A percentile compares a stretch with the other conserved stretches of the same genome.
phyloP scores from a whole-genome alignment of 1,140 invertebrate genomes.

The Papilio dardanus region DNA sequence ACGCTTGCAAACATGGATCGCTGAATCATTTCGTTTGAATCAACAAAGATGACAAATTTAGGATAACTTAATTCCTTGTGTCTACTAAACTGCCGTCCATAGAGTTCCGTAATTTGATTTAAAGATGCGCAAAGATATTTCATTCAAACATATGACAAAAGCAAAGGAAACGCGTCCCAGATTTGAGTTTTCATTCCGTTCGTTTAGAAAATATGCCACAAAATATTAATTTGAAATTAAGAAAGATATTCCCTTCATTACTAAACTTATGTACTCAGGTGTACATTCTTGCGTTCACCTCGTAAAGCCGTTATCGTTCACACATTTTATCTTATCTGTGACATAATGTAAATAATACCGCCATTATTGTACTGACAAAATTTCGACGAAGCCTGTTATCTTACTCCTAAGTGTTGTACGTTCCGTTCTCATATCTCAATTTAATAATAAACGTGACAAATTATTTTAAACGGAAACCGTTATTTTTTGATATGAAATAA shows the following conservation, averaged over 20 bases:
- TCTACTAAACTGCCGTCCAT: neutral
- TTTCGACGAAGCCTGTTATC: constrained; percentile 8
- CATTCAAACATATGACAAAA: neutral
- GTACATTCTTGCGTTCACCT: constrained; percentile 19
- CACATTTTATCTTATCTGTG: constrained; percentile 14
- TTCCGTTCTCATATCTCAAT: neutral
- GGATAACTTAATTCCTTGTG: neutral
- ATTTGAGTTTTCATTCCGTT: constrained; percentile 11
- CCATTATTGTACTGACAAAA: constrained; percentile 19
- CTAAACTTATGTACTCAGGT: constrained; percentile 15
- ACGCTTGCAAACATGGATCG: constrained; percentile 22
- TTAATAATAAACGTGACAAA: neutral
- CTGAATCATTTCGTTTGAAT: constrained; percentile 34
- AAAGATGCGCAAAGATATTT: neutral
- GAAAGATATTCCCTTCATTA: neutral
- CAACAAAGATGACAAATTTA: constrained; percentile 20
- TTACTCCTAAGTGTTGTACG: neutral
- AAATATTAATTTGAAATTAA: neutral
- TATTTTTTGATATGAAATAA: neutral
- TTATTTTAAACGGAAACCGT: constrained; percentile 26
- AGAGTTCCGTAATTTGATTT: neutral
- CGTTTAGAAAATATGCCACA: neutral
- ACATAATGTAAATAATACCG: constrained; percentile 20
- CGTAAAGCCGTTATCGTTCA: constrained; percentile 12
- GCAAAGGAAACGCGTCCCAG: neutral